Percentiles rank a stretch among this genome's conserved stretches.
Evolutionary conservation across 2,888 invertebrate species (phyloP).

Genomic region (Agrotis puta): DNA sequence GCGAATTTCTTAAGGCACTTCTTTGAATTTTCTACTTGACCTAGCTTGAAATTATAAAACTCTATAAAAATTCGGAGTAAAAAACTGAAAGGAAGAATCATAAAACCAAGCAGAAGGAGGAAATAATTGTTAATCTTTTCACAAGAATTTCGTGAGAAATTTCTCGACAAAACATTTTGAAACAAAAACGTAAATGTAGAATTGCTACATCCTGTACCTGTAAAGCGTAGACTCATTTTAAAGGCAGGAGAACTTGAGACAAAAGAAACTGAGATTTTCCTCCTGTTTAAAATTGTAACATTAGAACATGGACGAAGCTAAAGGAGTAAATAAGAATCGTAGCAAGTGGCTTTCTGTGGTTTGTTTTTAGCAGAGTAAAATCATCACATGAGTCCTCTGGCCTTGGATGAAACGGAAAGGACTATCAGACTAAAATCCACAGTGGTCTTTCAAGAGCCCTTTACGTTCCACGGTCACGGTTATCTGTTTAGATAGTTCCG

Average conservation of each 20-base stretch:
- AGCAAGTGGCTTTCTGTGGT: too few relatives aligned
- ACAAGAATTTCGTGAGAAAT: conserved; percentile 34
- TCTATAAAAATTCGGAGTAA: conserved; percentile 1
- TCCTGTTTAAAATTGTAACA: conserved; percentile 24
- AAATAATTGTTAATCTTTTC: conserved; percentile 29
- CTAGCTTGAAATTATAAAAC: conserved; percentile 11
- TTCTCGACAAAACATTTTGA: conserved; percentile 41
- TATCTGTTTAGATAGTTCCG: too few relatives aligned
- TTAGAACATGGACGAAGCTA: neutral
- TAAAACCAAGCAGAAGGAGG: conserved; percentile 10
- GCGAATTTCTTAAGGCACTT: neutral
- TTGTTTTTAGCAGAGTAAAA: too few relatives aligned
- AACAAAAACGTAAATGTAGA: conserved; percentile 51
- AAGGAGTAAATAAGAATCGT: too few relatives aligned
- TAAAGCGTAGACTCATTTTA: conserved; percentile 44
- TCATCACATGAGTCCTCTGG: too few relatives aligned
- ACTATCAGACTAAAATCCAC: too few relatives aligned
- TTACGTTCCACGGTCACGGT: too few relatives aligned
- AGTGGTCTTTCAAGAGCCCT: too few relatives aligned
- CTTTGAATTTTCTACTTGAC: conserved; percentile 4
- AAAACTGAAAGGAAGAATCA: conserved; percentile 24
- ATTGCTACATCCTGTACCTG: conserved; percentile 51
- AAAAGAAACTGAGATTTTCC: conserved; percentile 50
- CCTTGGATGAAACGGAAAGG: too few relatives aligned
- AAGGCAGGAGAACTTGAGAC: conserved; percentile 92